Percentiles rank a stretch among this genome's conserved stretches.
Conservation (phyloP, 2,888 invertebrate genomes). For the Scaeva pyrastri region DNA sequence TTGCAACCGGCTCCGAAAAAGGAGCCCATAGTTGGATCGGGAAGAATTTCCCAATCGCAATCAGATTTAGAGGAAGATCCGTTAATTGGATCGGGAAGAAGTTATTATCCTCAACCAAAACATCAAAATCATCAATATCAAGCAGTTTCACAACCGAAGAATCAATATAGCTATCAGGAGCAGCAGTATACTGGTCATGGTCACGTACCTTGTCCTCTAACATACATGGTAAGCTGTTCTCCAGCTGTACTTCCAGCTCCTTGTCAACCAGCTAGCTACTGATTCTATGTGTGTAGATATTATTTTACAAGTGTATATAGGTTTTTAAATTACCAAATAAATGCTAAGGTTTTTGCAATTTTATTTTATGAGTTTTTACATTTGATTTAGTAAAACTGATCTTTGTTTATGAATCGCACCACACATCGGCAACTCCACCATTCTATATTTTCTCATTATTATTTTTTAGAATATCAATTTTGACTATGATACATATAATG, state of each 20-base stretch:
- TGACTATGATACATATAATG: too few relatives aligned
- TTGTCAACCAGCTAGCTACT: conserved; percentile 75
- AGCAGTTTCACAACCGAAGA: not conserved
- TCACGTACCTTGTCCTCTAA: conserved; percentile 57
- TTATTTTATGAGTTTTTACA: not conserved
- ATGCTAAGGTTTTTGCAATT: conserved; percentile 3
- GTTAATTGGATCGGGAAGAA: conserved; percentile 20
- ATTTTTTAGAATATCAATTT: too few relatives aligned
- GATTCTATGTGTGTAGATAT: conserved; percentile 1
- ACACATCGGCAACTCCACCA: too few relatives aligned
- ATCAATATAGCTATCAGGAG: not conserved
- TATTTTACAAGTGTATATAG: not conserved
- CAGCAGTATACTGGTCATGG: not conserved
- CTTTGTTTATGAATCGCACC: not conserved
- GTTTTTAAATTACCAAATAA: conserved; percentile 6
- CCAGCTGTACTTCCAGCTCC: conserved; percentile 80
- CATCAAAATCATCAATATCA: not conserved
- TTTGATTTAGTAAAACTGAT: not conserved
- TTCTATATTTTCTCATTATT: too few relatives aligned
- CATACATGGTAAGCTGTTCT: conserved; percentile 80
- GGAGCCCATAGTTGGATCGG: conserved; percentile 12
- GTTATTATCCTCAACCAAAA: conserved; percentile 16
- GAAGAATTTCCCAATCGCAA: too few relatives aligned
- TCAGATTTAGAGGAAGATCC: not conserved
- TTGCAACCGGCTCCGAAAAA: not conserved